Evolutionary conservation across 2,888 invertebrate species (phyloP), one percentile per base, ranked within the genome.

Genomic region (Lepeophtheirus nordmannii): DNA sequence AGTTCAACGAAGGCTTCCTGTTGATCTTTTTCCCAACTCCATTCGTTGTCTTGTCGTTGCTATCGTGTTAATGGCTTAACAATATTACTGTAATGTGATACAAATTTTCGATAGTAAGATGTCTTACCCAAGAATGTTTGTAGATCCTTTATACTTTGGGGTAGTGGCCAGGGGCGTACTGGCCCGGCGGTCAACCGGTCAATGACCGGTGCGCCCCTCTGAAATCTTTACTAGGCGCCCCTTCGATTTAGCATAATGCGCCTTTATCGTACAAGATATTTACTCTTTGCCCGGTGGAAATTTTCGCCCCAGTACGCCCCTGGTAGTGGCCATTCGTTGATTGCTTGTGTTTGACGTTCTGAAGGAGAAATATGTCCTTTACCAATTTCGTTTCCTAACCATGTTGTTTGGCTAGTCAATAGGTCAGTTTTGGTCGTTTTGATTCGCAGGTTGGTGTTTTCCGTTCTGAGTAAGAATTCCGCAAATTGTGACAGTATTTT

Each of bases 31-130:
- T 17, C 37, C 23, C 22, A 23, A 17, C 8, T 30, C 12, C 23
- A 60, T 30, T 30, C 30, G 7, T 5, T 30, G 1, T 30, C 10
- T n/a, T 65, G 37, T 20, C 57, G 30, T n/a, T 11, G 39, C 11
- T 22, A 38, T 38, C 14, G 23, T 5, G n/a, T 17, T 23, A 57
- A 56, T 20, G 60, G 67, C 62, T n/a, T 20, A 14, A 38, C 41
- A 12, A 67, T 68, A 1, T 30, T 57, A 14, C 61, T 39, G 53
- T 59, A 68, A 10, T 62, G 11, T 7, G 22, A 30, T 1, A 68
- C 46, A 23, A 69, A 71, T 23, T 58, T 67, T 23, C 70, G 2
- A 38, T 68, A 71, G 38, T 70, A 71, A 8, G 23, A 17, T 10
- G 39, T 17, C 1, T 67, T 20, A 9, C 70, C 70, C 11, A 71